These are phyloP conservation scores for Lochmaea crataegi DNA, from an alignment of 2,888 invertebrate genomes.

Conservation along the genomic window DNA sequence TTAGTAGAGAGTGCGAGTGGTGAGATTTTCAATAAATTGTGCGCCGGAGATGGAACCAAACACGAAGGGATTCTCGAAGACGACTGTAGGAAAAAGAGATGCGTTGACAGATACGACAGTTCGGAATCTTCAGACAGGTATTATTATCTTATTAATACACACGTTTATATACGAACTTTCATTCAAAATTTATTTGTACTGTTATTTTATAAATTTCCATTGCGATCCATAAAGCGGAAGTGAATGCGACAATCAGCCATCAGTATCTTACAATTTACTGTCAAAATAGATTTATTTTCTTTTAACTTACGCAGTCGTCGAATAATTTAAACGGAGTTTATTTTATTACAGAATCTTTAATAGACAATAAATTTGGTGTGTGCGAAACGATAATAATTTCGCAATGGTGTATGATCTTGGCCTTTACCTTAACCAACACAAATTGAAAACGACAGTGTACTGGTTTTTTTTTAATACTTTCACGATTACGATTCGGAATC, in stretches of 20 bases:
- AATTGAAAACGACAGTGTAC: conserved; percentile 63
- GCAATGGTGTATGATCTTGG: conserved; percentile 51
- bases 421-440: conserved; percentile 63
- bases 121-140: conserved; percentile 95
- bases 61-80: conserved; percentile 59
- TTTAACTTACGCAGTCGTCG: background rate
- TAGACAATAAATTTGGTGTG: background rate
- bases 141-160: conserved; percentile 31
- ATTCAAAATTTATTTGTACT: background rate
- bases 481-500: conserved; percentile 54
- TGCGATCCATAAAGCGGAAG: background rate
- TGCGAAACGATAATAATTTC: conserved; percentile 35
- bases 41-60: conserved; percentile 45
- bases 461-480: conserved; percentile 56
- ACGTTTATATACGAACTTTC: conserved; percentile 27
- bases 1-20: conserved; percentile 62
- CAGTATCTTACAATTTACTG: background rate
- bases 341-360: background rate
- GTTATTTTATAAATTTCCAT: conserved; percentile 1
- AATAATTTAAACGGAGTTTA: background rate
- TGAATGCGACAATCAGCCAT: background rate
- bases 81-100: conserved; percentile 83
- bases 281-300: background rate
- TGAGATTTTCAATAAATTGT: conserved; percentile 60
- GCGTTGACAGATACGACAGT: conserved; percentile 92